A percentile compares a stretch with the other conserved stretches of the same genome.
Evolutionary conservation across 2,888 invertebrate genomes (phyloP).

Genomic region (Coelopa pilipes): DNA sequence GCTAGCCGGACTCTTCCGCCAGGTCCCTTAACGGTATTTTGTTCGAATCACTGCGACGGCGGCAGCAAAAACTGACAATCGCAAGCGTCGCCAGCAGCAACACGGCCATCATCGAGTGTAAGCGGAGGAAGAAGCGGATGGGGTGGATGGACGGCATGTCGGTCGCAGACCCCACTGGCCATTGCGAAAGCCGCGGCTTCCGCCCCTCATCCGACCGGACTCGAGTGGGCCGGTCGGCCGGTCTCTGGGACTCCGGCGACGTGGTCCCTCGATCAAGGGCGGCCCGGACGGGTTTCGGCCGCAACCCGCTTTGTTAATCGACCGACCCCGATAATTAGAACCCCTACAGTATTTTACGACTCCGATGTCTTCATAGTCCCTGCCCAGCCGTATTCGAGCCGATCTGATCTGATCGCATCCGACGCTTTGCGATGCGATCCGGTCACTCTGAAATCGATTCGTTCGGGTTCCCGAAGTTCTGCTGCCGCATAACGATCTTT

Average conservation of each 20-base stretch:
- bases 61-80: background rate
- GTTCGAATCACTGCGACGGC: background rate
- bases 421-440: background rate
- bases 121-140: too few relatives aligned
- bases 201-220: too few relatives aligned
- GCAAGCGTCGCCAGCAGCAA: too few relatives aligned
- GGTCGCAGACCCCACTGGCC: too few relatives aligned
- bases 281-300: background rate
- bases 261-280: too few relatives aligned
- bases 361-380: slow-evolving; percentile 18
- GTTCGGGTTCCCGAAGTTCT: background rate
- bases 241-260: too few relatives aligned
- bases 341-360: slow-evolving; percentile 2
- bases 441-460: background rate
- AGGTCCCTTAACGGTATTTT: too few relatives aligned
- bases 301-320: slow-evolving; percentile 3
- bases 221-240: too few relatives aligned
- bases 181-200: too few relatives aligned
- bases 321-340: slow-evolving; percentile 4
- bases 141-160: too few relatives aligned
- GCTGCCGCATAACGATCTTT: background rate
- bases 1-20: too few relatives aligned
- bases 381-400: background rate
- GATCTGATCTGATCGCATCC: slow-evolving; percentile 16
- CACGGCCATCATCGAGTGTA: too few relatives aligned